Conservation (phyloP, 2,888 invertebrate species). For the Euplagia quadripunctaria region DNA sequence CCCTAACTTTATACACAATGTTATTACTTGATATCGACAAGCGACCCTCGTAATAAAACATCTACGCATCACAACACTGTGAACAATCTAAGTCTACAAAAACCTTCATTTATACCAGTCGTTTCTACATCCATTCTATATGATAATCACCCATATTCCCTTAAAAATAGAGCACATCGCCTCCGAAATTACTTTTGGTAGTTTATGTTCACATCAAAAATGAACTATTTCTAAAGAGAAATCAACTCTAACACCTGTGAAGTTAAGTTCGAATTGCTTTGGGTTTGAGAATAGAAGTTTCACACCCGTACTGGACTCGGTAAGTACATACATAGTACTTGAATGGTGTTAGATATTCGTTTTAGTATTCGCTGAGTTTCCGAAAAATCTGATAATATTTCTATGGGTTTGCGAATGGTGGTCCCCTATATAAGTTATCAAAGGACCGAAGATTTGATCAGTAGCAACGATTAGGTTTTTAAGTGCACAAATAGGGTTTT, state of each 20-base stretch:
- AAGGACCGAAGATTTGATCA: conserved; percentile 32
- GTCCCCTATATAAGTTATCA: conserved; percentile 41
- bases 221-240: conserved; percentile 38
- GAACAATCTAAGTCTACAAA: conserved; percentile 40
- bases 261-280: conserved; percentile 45
- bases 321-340: conserved; percentile 46
- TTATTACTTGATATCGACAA: conserved; percentile 43
- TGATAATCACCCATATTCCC: conserved; percentile 32
- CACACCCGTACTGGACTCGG: conserved; percentile 41
- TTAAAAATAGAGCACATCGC: conserved; percentile 35
- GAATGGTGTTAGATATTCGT: conserved; percentile 50
- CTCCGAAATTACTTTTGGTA: conserved; percentile 42
- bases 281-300: conserved; percentile 34
- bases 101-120: conserved; percentile 27
- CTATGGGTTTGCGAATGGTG: conserved; percentile 47
- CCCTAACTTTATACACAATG: conserved; percentile 25
- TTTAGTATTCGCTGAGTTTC: conserved; percentile 57
- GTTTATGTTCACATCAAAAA: conserved; percentile 47
- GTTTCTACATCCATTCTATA: conserved; percentile 20
- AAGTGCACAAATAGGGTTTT: conserved; percentile 14
- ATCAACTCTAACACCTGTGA: conserved; percentile 37
- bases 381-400: conserved; percentile 60
- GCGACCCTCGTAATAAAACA: conserved; percentile 44
- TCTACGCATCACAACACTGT: conserved; percentile 43
- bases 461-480: conserved; percentile 30